Evolutionary conservation across 2,797 vertebrate species (phyloP).

Genomic region (Huso huso): DNA sequence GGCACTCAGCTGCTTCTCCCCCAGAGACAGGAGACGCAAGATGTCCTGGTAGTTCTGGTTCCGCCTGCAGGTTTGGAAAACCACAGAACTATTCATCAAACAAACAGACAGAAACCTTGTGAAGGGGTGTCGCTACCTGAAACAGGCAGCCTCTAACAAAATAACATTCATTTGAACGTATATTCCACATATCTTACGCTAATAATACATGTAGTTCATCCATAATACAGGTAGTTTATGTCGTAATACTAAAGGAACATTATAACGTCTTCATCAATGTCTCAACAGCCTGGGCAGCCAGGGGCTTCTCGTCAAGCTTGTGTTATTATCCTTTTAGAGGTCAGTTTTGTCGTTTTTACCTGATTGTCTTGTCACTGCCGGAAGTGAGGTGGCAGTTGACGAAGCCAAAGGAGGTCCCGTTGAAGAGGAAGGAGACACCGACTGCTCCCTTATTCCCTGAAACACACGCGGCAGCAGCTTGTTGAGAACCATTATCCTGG

Average conservation of each 20-base stretch:
- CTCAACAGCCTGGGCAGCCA: no score
- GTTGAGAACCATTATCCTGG: no score
- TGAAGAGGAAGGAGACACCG: constrained; percentile 65
- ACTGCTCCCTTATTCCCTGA: constrained; percentile 73
- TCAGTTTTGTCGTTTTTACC: constrained; percentile 36
- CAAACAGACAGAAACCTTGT: not conserved
- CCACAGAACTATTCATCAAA: not conserved
- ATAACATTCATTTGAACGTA: no score
- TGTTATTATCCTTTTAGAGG: no score
- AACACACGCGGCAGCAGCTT: constrained; percentile 10
- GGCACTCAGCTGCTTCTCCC: constrained; percentile 59
- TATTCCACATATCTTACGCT: no score
- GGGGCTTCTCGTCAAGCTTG: no score
- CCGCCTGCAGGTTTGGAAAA: constrained; percentile 45
- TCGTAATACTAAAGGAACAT: no score
- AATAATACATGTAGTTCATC: no score
- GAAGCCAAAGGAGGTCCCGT: constrained; percentile 67
- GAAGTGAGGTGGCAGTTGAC: constrained; percentile 75
- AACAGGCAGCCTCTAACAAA: no score
- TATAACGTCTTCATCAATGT: no score
- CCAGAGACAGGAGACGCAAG: constrained; percentile 65
- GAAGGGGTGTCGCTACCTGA: no score
- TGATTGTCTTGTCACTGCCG: constrained; percentile 66
- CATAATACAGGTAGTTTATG: no score
- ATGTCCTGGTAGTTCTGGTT: constrained; percentile 75